A percentile compares a stretch with the other conserved stretches of the same genome.
Conservation (phyloP, 2,113 vertebrate species). For the Azemiops feae region DNA sequence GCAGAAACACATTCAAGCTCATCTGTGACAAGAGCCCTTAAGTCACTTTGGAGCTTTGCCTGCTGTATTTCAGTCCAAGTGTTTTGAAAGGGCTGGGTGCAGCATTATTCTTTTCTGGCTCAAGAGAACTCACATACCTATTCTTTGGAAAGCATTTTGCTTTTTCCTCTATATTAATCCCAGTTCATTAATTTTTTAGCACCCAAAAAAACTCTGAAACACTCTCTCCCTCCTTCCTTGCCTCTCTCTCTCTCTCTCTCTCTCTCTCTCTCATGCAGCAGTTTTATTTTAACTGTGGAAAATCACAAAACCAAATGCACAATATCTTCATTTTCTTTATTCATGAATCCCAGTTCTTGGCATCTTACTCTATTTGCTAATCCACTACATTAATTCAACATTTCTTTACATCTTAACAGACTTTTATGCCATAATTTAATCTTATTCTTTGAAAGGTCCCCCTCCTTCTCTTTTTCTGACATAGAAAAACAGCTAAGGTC, state of each 20-base stretch:
- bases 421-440: slow-evolving; percentile 16
- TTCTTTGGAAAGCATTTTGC: slow-evolving; percentile 41
- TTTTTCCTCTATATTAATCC: slow-evolving; percentile 64
- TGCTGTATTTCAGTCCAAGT: slow-evolving; percentile 14
- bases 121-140: slow-evolving; percentile 20
- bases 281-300: slow-evolving; percentile 56
- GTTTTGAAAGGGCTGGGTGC: slow-evolving; percentile 27
- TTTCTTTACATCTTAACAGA: slow-evolving; percentile 24
- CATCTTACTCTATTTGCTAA: slow-evolving; percentile 23
- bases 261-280: slow-evolving; percentile 45
- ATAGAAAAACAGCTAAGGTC: slow-evolving; percentile 18
- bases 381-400: slow-evolving; percentile 34
- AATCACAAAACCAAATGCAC: slow-evolving; percentile 40
- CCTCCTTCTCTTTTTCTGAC: not conserved
- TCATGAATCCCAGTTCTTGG: slow-evolving; percentile 28
- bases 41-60: not conserved
- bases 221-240: not conserved
- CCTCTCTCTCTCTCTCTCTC: not conserved
- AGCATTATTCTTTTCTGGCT: slow-evolving; percentile 52
- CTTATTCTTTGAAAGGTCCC: slow-evolving; percentile 38
- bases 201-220: slow-evolving; percentile 60
- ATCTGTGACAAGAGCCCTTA: not conserved
- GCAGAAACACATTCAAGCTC: not conserved
- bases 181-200: slow-evolving; percentile 73
- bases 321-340: slow-evolving; percentile 40